phyloP scores from a whole-genome alignment of 2,113 vertebrate species.

The Tyto alba region DNA sequence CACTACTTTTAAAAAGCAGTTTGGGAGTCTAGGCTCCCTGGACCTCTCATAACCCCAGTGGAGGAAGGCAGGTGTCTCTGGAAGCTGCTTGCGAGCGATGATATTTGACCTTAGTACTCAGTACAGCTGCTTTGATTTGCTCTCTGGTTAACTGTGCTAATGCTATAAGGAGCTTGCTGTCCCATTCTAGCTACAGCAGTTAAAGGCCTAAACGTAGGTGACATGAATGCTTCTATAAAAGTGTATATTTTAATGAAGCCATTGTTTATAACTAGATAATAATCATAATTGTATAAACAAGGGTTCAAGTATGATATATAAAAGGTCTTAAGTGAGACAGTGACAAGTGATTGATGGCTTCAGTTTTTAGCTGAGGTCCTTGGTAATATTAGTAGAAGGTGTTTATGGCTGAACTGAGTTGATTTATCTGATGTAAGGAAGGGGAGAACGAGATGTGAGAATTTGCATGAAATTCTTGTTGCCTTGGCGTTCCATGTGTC shows the following conservation, averaged over 20 bases:
- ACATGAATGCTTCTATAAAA: constrained; percentile 27
- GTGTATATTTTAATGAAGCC: constrained; percentile 15
- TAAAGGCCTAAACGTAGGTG: constrained; percentile 23
- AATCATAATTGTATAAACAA: neutral
- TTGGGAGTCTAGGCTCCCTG: neutral
- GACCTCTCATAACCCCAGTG: neutral
- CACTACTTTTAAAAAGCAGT: neutral
- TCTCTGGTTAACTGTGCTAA: constrained; percentile 12
- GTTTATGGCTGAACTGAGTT: neutral
- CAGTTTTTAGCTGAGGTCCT: neutral
- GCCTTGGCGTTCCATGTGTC: neutral
- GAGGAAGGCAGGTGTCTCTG: neutral
- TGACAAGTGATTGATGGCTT: neutral
- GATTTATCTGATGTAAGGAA: neutral
- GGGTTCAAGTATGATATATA: neutral
- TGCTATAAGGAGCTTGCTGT: constrained; percentile 37
- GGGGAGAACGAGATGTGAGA: neutral
- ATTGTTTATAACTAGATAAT: constrained; percentile 28
- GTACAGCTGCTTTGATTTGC: constrained; percentile 16
- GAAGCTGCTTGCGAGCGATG: neutral
- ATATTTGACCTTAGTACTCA: neutral
- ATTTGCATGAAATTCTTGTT: neutral
- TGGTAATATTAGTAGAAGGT: neutral
- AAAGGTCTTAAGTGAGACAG: neutral
- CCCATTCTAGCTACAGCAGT: constrained; percentile 23